A percentile compares a stretch with the other conserved stretches of the same genome.
These are phyloP conservation scores for Xenopus petersii DNA, from an alignment of 2,797 vertebrate genomes.

Conservation along the genomic window DNA sequence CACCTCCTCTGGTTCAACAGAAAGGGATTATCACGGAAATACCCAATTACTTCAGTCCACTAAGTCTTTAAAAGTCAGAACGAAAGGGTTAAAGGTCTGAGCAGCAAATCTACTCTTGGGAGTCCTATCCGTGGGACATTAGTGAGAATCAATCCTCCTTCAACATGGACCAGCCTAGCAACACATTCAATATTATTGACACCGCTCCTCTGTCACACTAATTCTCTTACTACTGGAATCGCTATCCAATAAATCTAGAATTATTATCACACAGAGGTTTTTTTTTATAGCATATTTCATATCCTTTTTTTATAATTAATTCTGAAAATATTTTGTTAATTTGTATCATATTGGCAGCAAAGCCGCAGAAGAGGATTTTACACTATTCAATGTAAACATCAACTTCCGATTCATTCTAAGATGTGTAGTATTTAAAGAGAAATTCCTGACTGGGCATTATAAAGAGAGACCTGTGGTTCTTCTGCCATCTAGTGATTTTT, in stretches of 20 bases:
- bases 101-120: constrained; percentile 42
- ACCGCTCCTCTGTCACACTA: constrained; percentile 34
- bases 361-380: background rate
- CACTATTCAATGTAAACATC: too few relatives aligned
- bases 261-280: constrained; percentile 16
- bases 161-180: constrained; percentile 38
- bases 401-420: background rate
- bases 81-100: constrained; percentile 44
- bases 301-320: background rate
- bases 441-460: background rate
- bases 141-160: constrained; percentile 43
- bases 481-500: too few relatives aligned
- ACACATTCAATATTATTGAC: constrained; percentile 41
- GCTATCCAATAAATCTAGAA: constrained; percentile 41
- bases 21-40: constrained; percentile 35
- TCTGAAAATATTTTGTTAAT: constrained; percentile 7
- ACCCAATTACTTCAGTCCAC: constrained; percentile 34
- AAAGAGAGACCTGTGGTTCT: too few relatives aligned
- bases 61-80: constrained; percentile 36
- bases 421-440: background rate
- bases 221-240: constrained; percentile 29
- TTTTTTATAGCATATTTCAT: constrained; percentile 18
- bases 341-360: constrained; percentile 2
- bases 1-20: constrained; percentile 24
- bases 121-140: constrained; percentile 43